phyloP scores from a whole-genome alignment of 2,888 invertebrate genomes.

The Hirtodrosophila cameraria region DNA sequence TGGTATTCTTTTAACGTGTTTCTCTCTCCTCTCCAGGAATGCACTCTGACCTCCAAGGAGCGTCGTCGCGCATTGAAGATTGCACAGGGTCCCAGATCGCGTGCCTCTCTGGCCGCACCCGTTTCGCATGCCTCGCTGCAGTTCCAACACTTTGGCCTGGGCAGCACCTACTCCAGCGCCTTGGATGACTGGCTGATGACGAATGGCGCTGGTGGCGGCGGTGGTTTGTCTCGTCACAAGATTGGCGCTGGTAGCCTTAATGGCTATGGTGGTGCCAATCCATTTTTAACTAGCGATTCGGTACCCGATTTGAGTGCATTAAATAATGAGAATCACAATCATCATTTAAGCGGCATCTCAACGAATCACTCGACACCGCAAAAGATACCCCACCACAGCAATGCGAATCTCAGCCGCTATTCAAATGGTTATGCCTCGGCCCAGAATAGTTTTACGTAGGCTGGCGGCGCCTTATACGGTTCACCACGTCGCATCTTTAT shows the following conservation, averaged over 20 bases:
- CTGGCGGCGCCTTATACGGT: too few species aligned
- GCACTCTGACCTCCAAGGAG: constrained; percentile 87
- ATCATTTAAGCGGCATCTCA: too few species aligned
- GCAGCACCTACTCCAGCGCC: constrained; percentile 85
- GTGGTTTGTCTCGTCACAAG: constrained; percentile 84
- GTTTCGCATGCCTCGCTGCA: constrained; percentile 83
- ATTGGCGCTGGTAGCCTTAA: constrained; percentile 81
- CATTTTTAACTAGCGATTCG: constrained; percentile 83
- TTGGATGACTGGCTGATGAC: constrained; percentile 86
- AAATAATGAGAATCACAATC: too few species aligned
- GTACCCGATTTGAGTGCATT: too few species aligned
- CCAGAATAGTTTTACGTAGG: too few species aligned
- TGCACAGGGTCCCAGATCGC: constrained; percentile 83
- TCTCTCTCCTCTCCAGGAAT: too few species aligned
- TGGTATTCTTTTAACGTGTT: constrained; percentile 11
- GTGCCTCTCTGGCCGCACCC: constrained; percentile 84
- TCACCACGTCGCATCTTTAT: too few species aligned
- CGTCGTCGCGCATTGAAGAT: constrained; percentile 86
- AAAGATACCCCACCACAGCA: too few species aligned
- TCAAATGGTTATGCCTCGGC: too few species aligned
- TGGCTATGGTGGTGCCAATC: constrained; percentile 83
- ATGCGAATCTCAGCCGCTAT: too few species aligned
- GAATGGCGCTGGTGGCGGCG: constrained; percentile 77
- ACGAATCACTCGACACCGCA: too few species aligned
- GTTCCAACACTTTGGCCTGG: constrained; percentile 82